Base-by-base conservation (phyloP, 2,113 vertebrate species). In the Melospiza georgiana region DNA sequence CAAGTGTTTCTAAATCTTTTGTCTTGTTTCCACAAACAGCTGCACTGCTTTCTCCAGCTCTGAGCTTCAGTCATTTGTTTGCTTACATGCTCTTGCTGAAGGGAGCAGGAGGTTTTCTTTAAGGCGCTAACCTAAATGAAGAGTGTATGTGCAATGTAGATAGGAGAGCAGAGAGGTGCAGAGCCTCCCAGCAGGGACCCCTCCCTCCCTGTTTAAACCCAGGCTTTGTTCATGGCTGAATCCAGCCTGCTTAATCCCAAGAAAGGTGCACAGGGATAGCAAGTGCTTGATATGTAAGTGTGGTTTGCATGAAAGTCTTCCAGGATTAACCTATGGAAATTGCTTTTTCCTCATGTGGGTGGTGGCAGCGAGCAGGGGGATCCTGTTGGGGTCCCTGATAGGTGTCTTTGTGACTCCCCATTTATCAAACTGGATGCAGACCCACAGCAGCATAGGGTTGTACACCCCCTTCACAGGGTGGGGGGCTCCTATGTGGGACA, bases 21-120 rank as follows among this genome's bases (percentile, higher is more conserved):
- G 96, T 96, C 85, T 94, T 85, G 68, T 76, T 96, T 93, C 66
- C 48, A 23, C 49, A 75, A 93, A 85, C 88, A 95, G 96, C 93
- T 92, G 87, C 10, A 8, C 76, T 80, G 19, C 74, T 48, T 95
- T 95, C 83, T 92, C 75, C 79, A 73, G 68, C 75, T 88, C 79
- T 43, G 11, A 66, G 71, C 77, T 92, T 90, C 52, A 48, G 49
- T 81, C 57, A 43, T 71, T 77, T 84, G 24, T 93, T 92, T 89
- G 65, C 76, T 81, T 5, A 1, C 65, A 24, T 4, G 7, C 62
- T 83, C 44, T 78, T 80, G 82, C 69, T 66, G 78, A 90, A 73
- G 68, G 57, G 88, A 95, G 46, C 86, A 59, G 82, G 81, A 84
- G 81, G 75, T 87, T 96, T 93, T 84, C 81, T 94, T 89, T 90